Percentiles rank a stretch among this genome's conserved stretches.
Conservation (phyloP, 2,113 vertebrate genomes). For the Datnioides undecimradiatus region DNA sequence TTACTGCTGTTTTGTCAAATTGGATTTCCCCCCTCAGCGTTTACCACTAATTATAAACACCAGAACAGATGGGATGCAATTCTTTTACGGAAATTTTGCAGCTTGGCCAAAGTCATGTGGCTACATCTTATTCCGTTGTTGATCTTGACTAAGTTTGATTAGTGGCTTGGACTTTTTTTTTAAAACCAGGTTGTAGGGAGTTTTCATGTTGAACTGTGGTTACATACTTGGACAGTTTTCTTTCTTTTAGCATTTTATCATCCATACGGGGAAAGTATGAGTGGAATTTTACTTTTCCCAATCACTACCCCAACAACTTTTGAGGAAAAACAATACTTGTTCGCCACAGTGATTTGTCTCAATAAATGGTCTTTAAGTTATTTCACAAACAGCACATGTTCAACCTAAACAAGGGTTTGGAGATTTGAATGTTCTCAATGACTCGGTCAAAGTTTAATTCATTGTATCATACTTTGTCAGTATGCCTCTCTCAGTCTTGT, state of each 20-base stretch:
- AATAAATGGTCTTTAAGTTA: slow-evolving; percentile 35
- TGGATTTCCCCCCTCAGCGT: slow-evolving; percentile 61
- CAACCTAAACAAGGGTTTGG: slow-evolving; percentile 29
- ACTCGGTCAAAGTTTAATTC: background rate
- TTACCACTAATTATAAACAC: slow-evolving; percentile 77
- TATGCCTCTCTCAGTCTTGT: background rate
- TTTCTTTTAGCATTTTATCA: background rate
- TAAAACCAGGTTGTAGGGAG: background rate
- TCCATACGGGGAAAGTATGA: background rate
- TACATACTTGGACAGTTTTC: background rate
- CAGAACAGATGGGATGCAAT: slow-evolving; percentile 73
- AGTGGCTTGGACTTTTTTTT: background rate
- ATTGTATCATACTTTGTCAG: slow-evolving; percentile 8
- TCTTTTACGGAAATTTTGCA: slow-evolving; percentile 57
- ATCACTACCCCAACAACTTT: slow-evolving; percentile 11
- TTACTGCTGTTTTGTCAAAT: slow-evolving; percentile 72
- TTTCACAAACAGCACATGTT: slow-evolving; percentile 48
- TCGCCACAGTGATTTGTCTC: slow-evolving; percentile 27
- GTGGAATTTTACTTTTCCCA: slow-evolving; percentile 7
- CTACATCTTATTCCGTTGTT: slow-evolving; percentile 54
- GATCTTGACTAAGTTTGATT: slow-evolving; percentile 29
- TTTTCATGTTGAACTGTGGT: background rate
- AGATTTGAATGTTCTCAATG: slow-evolving; percentile 35
- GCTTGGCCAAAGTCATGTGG: slow-evolving; percentile 48
- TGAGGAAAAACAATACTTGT: slow-evolving; percentile 5